A percentile compares a stretch with the other conserved stretches of the same genome.
phyloP scores from a whole-genome alignment of 2,797 vertebrate species.

The Brotula barbata region DNA sequence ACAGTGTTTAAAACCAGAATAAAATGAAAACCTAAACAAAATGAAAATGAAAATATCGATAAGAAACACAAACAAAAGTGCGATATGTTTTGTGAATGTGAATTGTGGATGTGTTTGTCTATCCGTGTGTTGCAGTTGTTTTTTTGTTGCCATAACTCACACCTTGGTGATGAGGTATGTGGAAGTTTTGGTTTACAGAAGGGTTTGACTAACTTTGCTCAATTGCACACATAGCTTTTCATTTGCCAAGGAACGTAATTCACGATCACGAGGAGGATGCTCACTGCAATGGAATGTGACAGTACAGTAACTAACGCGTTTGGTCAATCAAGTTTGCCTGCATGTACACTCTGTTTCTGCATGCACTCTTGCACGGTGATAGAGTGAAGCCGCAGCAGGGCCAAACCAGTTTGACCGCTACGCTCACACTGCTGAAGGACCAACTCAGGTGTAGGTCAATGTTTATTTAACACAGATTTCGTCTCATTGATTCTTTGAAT shows the following conservation, averaged over 20 bases:
- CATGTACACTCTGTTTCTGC: too few relatives aligned
- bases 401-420: slow-evolving; percentile 57
- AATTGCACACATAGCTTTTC: neutral
- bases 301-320: slow-evolving; percentile 20
- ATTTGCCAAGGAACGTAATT: slow-evolving; percentile 1
- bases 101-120: too few relatives aligned
- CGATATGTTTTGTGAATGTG: too few relatives aligned
- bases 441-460: slow-evolving; percentile 10
- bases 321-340: slow-evolving; percentile 22
- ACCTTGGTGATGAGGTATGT: neutral
- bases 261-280: too few relatives aligned
- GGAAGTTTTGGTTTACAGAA: neutral
- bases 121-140: neutral
- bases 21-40: neutral
- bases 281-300: slow-evolving; percentile 9
- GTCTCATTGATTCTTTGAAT: neutral
- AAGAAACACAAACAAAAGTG: too few relatives aligned
- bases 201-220: slow-evolving; percentile 12
- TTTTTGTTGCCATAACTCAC: neutral
- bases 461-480: neutral
- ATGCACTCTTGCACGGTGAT: neutral
- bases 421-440: slow-evolving; percentile 21
- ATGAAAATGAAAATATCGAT: too few relatives aligned
- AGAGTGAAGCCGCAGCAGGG: slow-evolving; percentile 32
- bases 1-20: slow-evolving; percentile 1